Base-by-base conservation (phyloP, 2,888 invertebrate genomes). In the Campaea margaritaria region DNA sequence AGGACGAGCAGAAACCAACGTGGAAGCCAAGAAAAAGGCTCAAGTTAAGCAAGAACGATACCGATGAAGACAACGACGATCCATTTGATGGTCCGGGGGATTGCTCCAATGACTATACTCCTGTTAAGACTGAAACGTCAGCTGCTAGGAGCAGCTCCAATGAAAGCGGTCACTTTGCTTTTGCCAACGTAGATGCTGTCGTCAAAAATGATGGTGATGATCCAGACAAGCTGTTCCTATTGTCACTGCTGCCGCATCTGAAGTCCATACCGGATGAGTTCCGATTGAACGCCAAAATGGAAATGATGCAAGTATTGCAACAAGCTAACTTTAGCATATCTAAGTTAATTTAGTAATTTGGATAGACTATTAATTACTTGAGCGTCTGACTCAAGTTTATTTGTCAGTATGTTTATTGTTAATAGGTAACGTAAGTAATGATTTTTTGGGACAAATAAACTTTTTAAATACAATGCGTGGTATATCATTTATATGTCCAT, bases 201-300 rank as follows among this genome's bases (percentile, higher is more conserved):
- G 0, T 58, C 1, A 83, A 78, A 60, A 51, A 48, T 0, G 58
- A 46, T 0, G 89, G 89, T 8, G 89, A 90, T 8, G 91, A 91
- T 62, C 71, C 86, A 0, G 92, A 92, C 43, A 88, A 81, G 68
- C 70, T 91, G 76, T 92, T 92, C 60, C 78, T 92, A 3, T 51
- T 92, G 16, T 92, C 92, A 1, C 75, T 92, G 0, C 67, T 91
- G 15, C 91, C 91, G 2, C 91, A 91, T 73, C 70, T 92, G 31
- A 91, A 86, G 65, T 74, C 85, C 0, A 79, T 92, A 58, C 91
- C 91, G 0, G 90, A 91, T 38, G 82, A 86, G 46, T 76, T 75
- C 48, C 76, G 86, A 1, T 68, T 92, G 4, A 87, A 86, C 41
- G 87, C 83, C 9, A 91, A 92, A 76, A 84, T 92, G 83, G 89